Percentiles rank a stretch among this genome's conserved stretches.
These are phyloP conservation scores for Clupea harengus DNA, from an alignment of 2,113 vertebrate species.

Conservation along the genomic window DNA sequence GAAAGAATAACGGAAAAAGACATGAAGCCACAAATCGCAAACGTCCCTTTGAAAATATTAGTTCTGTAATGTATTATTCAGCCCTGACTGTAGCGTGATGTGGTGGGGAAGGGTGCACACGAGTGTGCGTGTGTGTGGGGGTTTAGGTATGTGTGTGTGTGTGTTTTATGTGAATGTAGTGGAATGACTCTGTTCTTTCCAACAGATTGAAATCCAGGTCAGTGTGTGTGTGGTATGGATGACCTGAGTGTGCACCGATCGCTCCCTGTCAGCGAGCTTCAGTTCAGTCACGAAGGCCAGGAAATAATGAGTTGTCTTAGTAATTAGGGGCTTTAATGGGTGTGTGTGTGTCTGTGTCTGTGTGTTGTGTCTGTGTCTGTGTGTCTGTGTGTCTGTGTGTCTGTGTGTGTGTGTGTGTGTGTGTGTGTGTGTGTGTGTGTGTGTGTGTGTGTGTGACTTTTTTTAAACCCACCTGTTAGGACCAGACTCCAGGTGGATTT, in stretches of 20 bases:
- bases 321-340: conserved; percentile 4
- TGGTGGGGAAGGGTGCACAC: background rate
- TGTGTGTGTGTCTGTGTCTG: conserved; percentile 7
- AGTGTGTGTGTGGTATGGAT: conserved; percentile 21
- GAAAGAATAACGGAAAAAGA: conserved; percentile 34
- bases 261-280: background rate
- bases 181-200: background rate
- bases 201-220: conserved; percentile 1
- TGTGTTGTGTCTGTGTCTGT: conserved; percentile 24
- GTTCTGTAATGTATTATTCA: conserved; percentile 44
- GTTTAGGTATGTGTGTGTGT: background rate
- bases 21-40: conserved; percentile 26
- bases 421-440: conserved; percentile 2
- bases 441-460: background rate
- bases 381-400: conserved; percentile 26
- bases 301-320: background rate
- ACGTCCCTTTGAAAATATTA: conserved; percentile 55
- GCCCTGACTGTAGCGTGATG: conserved; percentile 28
- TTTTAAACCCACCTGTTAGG: background rate
- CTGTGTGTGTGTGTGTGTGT: background rate
- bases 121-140: background rate
- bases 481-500: background rate
- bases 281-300: background rate
- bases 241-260: background rate
- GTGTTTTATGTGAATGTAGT: background rate